Evolutionary conservation across 1,140 invertebrate genomes (phyloP).

Genomic region (Teleogryllus occipitalis): DNA sequence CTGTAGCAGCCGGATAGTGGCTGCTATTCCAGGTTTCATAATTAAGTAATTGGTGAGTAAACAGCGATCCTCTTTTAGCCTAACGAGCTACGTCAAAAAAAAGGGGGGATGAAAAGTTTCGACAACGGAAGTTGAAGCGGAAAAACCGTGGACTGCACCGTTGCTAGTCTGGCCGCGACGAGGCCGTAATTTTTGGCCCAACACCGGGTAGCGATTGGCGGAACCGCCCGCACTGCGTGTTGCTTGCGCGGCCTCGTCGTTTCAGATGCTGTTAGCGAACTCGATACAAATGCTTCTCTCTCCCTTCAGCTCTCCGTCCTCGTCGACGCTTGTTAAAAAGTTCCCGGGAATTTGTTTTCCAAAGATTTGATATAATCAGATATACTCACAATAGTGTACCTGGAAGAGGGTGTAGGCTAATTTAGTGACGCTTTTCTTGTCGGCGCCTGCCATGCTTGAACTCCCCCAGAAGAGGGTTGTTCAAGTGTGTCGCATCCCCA

Average conservation of each 20-base stretch:
- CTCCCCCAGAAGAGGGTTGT: too few species aligned
- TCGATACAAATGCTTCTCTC: background rate
- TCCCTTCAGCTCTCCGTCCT: background rate
- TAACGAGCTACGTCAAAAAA: background rate
- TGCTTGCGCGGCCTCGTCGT: background rate
- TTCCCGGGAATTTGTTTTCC: background rate
- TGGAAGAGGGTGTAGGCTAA: background rate
- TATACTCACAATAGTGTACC: background rate
- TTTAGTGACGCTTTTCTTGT: background rate
- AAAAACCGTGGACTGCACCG: background rate
- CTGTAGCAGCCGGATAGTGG: background rate
- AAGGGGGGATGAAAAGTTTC: background rate
- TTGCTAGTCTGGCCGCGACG: background rate
- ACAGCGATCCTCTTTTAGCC: background rate
- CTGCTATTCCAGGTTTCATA: constrained; percentile 4
- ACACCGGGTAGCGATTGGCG: background rate
- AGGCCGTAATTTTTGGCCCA: background rate
- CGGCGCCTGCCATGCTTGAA: too few species aligned
- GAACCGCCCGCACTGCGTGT: background rate
- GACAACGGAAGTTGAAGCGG: background rate
- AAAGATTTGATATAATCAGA: background rate
- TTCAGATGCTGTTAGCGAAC: too few species aligned
- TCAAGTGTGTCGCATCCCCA: too few species aligned
- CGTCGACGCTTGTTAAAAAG: background rate
- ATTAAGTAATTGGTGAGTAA: constrained; percentile 5